phyloP scores from a whole-genome alignment of 2,113 vertebrate genomes.

The Zapus hudsonius region DNA sequence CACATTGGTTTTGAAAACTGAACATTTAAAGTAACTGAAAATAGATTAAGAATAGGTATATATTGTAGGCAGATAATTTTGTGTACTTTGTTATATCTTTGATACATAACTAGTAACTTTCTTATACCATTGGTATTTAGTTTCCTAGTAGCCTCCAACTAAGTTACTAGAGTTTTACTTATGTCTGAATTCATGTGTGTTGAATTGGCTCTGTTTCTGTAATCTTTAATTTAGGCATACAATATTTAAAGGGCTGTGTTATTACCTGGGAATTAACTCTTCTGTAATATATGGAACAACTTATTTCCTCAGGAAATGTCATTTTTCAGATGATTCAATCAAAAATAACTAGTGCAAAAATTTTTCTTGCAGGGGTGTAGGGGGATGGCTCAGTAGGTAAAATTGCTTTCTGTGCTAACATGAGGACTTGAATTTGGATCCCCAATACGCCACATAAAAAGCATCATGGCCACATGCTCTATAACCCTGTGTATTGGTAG shows the following conservation, averaged over 20 bases:
- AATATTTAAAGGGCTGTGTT: slow-evolving; percentile 20
- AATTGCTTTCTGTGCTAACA: background rate
- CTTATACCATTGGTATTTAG: background rate
- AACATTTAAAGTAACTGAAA: slow-evolving; percentile 53
- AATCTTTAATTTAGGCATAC: slow-evolving; percentile 18
- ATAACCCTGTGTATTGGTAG: too few relatives aligned
- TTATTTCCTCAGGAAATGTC: slow-evolving; percentile 26
- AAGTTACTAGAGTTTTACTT: slow-evolving; percentile 5
- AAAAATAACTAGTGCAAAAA: slow-evolving; percentile 18
- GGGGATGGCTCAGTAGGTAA: background rate
- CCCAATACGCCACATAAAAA: too few relatives aligned
- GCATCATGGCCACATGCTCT: too few relatives aligned
- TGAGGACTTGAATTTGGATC: background rate
- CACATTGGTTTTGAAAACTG: background rate
- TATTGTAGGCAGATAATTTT: slow-evolving; percentile 20
- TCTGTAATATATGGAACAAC: background rate
- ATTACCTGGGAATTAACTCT: slow-evolving; percentile 23
- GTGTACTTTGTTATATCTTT: background rate
- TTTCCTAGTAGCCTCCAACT: background rate
- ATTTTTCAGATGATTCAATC: slow-evolving; percentile 20
- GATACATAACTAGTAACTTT: background rate
- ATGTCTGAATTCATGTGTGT: background rate
- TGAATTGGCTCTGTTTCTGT: slow-evolving; percentile 6
- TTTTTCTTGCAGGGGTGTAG: too few relatives aligned
- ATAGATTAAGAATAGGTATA: slow-evolving; percentile 2